These are phyloP conservation scores for Sycophaga agraensis DNA, from an alignment of 1,140 invertebrate species.

Conservation along the genomic window DNA sequence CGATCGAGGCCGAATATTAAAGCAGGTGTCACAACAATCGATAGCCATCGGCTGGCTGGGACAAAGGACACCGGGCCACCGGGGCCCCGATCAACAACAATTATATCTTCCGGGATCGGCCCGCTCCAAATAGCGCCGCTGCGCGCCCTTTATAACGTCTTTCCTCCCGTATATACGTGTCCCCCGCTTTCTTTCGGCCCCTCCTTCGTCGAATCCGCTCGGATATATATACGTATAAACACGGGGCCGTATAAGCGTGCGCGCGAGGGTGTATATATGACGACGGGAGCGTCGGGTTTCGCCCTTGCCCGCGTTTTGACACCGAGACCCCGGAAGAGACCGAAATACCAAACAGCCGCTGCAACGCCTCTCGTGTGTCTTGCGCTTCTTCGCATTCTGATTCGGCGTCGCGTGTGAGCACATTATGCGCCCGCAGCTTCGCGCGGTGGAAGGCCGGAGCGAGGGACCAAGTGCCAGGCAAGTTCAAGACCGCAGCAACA, in stretches of 20 bases:
- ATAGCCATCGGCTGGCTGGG: neutral
- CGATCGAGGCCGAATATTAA: neutral
- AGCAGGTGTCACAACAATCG: slow-evolving; percentile 17
- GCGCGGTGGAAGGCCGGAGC: slow-evolving; percentile 3
- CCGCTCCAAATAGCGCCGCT: too few relatives aligned
- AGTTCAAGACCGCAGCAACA: too few relatives aligned
- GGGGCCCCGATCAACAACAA: neutral
- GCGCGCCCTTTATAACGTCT: neutral
- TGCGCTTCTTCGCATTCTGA: slow-evolving; percentile 15
- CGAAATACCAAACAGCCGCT: slow-evolving; percentile 43
- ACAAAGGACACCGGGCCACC: slow-evolving; percentile 9
- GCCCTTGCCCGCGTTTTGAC: slow-evolving; percentile 13
- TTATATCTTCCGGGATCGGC: neutral
- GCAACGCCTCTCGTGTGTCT: slow-evolving; percentile 45
- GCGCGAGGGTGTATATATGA: neutral
- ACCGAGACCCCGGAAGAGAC: slow-evolving; percentile 33
- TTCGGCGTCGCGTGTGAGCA: neutral
- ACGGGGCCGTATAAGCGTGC: neutral
- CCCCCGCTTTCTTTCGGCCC: neutral
- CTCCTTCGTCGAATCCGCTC: slow-evolving; percentile 1
- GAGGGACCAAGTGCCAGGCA: too few relatives aligned
- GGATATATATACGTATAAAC: neutral
- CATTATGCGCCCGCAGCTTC: neutral
- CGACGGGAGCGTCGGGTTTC: slow-evolving; percentile 10
- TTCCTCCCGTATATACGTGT: neutral